Base-by-base conservation (phyloP, 2,888 invertebrate species). In the Leptothorax acervorum region DNA sequence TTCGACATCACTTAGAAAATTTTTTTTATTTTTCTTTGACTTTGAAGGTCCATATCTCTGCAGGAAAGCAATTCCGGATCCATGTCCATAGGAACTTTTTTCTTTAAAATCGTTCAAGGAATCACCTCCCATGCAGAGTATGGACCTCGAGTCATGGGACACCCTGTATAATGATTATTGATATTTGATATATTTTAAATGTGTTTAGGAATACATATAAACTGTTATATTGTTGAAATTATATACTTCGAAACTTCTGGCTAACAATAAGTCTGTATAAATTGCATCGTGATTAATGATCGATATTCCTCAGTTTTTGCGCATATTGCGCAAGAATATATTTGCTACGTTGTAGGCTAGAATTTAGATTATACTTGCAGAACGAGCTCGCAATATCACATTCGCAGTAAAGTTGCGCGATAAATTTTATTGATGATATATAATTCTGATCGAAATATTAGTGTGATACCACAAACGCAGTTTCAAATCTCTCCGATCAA, bases 361-460 rank as follows among this genome's bases (percentile, higher is more conserved):
- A 73, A 42, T 18, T 4, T 15, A 55, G 23, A 73, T 55, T 18
- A 23, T 71, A 55, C 28, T 73, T 73, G 42, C 18, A 57, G 57
- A 57, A 11, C 6, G 11, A 23, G 15, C 18, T 18, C 42, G 15
- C 39, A 12, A 12, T 18, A 5, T 28, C 45, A 15, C 9, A 48
- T 74, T 31, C 1, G 4, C 15, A 39, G 18, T 9, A 23, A n/a
- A 1, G 0, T 45, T 48, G n/a, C 45, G 12, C n/a, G 45, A 35
- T 62, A 62, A 75, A 45, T 62, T 62, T 62, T 23, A 62, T 48
- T 39, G 35, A 53, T 12, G 35, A 53, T 12, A 18, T 12, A 18
- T 18, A n/a, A 31, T 51, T 70, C 8, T 23, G 1, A n/a, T 15
- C 3, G 6, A 23, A 23, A 48, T 51, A 31, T 53, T 28, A 53